Evolutionary conservation across 2,797 vertebrate genomes (phyloP).

Genomic region (Cephalopachus bancanus): DNA sequence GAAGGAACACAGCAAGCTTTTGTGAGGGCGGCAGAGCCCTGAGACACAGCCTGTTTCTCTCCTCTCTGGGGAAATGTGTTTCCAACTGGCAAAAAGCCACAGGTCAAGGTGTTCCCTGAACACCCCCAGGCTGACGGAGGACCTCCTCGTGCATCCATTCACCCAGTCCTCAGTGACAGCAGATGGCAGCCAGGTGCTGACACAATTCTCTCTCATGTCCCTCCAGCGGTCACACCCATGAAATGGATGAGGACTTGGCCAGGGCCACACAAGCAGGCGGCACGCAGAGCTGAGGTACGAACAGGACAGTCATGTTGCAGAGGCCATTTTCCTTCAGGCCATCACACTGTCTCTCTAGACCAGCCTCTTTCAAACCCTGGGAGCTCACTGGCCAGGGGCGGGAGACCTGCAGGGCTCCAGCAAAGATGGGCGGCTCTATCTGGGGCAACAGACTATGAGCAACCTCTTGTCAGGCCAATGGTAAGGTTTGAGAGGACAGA

Average conservation of each 20-base stretch:
- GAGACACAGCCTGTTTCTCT: conserved; percentile 30
- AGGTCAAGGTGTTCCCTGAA: conserved; percentile 22
- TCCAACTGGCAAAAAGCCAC: neutral
- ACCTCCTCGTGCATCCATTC: neutral
- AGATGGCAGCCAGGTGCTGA: neutral
- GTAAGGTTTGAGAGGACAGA: neutral
- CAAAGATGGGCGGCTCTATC: neutral
- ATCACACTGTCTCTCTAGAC: neutral
- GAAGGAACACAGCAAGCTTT: conserved; percentile 82
- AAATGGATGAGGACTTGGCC: neutral
- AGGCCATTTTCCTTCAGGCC: neutral
- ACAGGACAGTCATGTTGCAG: neutral
- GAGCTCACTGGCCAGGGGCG: neutral
- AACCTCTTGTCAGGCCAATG: neutral
- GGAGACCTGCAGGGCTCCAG: neutral
- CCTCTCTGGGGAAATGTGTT: conserved; percentile 62
- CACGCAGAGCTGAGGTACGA: neutral
- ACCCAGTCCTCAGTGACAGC: neutral
- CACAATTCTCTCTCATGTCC: conserved; percentile 8
- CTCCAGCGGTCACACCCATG: neutral
- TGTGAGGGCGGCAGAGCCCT: conserved; percentile 73
- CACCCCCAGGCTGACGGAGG: neutral
- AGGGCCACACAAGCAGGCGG: neutral
- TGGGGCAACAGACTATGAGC: neutral
- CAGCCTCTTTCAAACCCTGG: neutral